Evolutionary conservation across 2,797 vertebrate species (phyloP), one percentile per base, ranked within the genome.

Genomic region (Peromyscus melanophrys): DNA sequence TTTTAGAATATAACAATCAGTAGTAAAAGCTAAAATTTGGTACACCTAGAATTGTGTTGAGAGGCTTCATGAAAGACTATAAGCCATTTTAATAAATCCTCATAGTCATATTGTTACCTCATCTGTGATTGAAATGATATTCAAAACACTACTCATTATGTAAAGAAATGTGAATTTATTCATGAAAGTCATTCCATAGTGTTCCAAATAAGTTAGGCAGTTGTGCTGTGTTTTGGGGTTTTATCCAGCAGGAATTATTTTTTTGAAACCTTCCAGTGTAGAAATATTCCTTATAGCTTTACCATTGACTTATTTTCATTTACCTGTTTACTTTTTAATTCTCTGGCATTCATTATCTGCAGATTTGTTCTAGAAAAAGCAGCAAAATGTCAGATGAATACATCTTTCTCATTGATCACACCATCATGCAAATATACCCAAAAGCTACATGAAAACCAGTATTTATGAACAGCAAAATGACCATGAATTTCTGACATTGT

Each of bases 351-450:
- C 9, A 37, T 89, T 37, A 43, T 73, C 52, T 78, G 27, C 85
- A 34, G 4, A 96, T 81, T 65, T 43, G 80, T 55, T 34, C 95
- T 84, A 80, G 73, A 97, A 96, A 97, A 71, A 90, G 40, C 87
- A 96, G 57, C 4, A 88, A 90, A 92, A 90, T 71, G 77, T 95
- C 57, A 69, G 69, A 96, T 91, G 77, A 96, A 69, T 93, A 89
- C 23, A 43, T 92, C 92, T 92, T 49, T 55, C 10, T 19, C 49
- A 92, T 96, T 91, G 90, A 84, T 46, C 76, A 95, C 34, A 96
- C 89, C 93, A 97, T 88, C 96, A 43, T 0, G 69, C 13, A 89
- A 69, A 96, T 91, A 67, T n/a, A 0, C 61, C 13, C 52, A 81
- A 80, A 80, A 49, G 19, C 65, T 87, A 0, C 9, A 95, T 91